These are phyloP conservation scores for Cyprinodon diabolis DNA, from an alignment of 2,797 vertebrate genomes.

Conservation along the genomic window DNA sequence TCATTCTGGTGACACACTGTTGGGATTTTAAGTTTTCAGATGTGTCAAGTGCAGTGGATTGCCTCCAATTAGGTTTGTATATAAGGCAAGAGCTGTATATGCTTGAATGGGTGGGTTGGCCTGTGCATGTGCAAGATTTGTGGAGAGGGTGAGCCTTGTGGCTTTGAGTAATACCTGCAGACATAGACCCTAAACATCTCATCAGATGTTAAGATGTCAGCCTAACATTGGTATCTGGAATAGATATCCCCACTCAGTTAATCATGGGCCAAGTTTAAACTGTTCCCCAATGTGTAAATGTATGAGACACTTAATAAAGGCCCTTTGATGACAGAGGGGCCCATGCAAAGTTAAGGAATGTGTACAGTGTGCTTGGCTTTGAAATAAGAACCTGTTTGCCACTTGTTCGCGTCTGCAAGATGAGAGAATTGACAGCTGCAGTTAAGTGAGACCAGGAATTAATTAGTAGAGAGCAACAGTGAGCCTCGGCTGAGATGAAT, in stretches of 20 bases:
- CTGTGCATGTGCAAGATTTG: constrained; percentile 38
- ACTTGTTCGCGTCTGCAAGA: constrained; percentile 78
- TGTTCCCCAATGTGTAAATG: constrained; percentile 82
- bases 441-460: constrained; percentile 75
- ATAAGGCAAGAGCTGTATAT: constrained; percentile 57
- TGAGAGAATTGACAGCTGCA: constrained; percentile 80
- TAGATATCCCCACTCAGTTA: constrained; percentile 74
- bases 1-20: constrained; percentile 63
- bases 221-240: constrained; percentile 79
- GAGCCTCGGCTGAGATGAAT: constrained; percentile 71
- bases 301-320: constrained; percentile 81
- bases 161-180: constrained; percentile 82
- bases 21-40: constrained; percentile 65
- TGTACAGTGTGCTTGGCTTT: constrained; percentile 72
- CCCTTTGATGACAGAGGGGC: constrained; percentile 79
- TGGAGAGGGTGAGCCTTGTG: constrained; percentile 50
- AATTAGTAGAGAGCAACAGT: constrained; percentile 72
- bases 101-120: constrained; percentile 42
- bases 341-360: constrained; percentile 75
- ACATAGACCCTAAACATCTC: constrained; percentile 64
- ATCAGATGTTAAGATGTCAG: constrained; percentile 77
- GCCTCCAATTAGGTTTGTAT: constrained; percentile 65
- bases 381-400: constrained; percentile 83
- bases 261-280: constrained; percentile 80
- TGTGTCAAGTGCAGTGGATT: constrained; percentile 72